Conservation (phyloP, 1,140 invertebrate species). For the Eumeta japonica region DNA sequence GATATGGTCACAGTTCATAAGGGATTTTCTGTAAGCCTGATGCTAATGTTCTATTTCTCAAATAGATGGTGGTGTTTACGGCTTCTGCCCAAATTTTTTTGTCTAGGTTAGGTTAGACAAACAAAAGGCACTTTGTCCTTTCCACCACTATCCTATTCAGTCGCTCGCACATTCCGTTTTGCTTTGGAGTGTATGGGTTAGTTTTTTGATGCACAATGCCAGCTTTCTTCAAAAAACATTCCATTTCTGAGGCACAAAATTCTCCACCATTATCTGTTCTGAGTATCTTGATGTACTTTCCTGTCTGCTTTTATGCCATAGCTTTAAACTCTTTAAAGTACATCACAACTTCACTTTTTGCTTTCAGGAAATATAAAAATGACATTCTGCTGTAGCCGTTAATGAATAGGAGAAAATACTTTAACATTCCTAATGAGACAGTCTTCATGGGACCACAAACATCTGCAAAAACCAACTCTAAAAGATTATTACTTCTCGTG, state of each 20-base stretch:
- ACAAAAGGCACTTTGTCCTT: conserved; percentile 22
- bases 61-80: conserved; percentile 15
- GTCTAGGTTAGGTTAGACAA: conserved; percentile 22
- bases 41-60: conserved; percentile 10
- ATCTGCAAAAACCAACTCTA: conserved; percentile 34
- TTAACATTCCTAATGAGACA: conserved; percentile 19
- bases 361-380: conserved; percentile 31
- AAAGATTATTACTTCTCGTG: conserved; percentile 9
- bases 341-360: conserved; percentile 21
- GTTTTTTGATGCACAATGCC: conserved; percentile 33
- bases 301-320: conserved; percentile 27
- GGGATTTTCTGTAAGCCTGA: conserved; percentile 23
- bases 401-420: conserved; percentile 34
- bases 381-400: conserved; percentile 28
- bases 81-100: conserved; percentile 44
- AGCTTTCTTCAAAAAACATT: conserved; percentile 11
- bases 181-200: conserved; percentile 41
- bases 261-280: conserved; percentile 32
- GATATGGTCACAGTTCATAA: conserved; percentile 28
- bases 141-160: conserved; percentile 21
- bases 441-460: conserved; percentile 39
- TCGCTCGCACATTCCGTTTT: conserved; percentile 38
- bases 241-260: conserved; percentile 22
- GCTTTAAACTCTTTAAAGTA: conserved; percentile 24
- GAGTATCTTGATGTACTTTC: conserved; percentile 24